Conservation (phyloP, 2,113 vertebrate genomes). For the Pungitius pungitius region DNA sequence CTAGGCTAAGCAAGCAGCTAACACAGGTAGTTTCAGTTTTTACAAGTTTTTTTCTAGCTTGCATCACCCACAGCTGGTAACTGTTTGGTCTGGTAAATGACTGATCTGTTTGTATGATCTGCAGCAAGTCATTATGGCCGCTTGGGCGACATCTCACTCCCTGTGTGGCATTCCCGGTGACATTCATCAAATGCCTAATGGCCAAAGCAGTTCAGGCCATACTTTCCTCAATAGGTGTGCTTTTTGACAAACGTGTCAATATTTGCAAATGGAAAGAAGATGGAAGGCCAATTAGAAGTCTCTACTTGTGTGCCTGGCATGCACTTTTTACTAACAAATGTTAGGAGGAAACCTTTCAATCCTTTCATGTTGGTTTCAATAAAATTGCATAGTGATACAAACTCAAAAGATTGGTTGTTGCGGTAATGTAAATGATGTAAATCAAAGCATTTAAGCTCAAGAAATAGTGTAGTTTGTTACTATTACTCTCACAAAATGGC, state of each 20-base stretch:
- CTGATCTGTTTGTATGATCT: conserved; percentile 61
- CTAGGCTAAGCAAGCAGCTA: conserved; percentile 2
- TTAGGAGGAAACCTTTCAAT: background rate
- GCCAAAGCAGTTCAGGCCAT: conserved; percentile 56
- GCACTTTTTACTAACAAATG: background rate
- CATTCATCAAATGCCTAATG: conserved; percentile 69
- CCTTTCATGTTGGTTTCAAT: background rate
- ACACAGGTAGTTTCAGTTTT: conserved; percentile 9
- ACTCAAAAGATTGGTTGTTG: background rate
- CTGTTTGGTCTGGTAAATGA: conserved; percentile 54
- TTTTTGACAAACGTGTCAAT: conserved; percentile 41
- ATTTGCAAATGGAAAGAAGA: conserved; percentile 58
- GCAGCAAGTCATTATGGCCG: conserved; percentile 56
- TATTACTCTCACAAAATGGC: background rate
- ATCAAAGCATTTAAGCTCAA: background rate
- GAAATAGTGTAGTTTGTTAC: background rate
- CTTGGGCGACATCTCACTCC: conserved; percentile 47
- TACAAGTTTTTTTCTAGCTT: conserved; percentile 2
- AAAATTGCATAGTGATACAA: background rate
- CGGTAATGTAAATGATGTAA: background rate
- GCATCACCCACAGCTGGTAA: conserved; percentile 40
- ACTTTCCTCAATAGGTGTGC: conserved; percentile 35
- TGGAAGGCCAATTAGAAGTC: conserved; percentile 32
- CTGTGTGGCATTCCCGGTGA: conserved; percentile 46
- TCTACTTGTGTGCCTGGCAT: conserved; percentile 35